Base-by-base conservation (phyloP, 2,797 vertebrate species). In the Semaprochilodus insignis region DNA sequence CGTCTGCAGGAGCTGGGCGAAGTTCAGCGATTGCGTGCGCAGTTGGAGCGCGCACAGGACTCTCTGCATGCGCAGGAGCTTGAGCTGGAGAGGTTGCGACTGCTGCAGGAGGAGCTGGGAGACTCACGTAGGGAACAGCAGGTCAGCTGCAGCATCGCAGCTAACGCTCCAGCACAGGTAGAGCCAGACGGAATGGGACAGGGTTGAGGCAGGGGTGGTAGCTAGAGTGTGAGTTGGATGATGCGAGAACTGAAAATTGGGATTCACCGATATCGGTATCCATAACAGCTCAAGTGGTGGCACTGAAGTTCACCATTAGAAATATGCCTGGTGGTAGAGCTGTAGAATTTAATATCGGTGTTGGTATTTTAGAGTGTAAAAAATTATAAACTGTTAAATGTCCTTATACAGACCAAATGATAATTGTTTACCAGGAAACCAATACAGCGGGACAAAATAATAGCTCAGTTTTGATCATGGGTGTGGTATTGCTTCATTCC, bases 31-130 rank as follows among this genome's bases (percentile, higher is more conserved):
- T 85, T 98, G 75, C 91, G 77, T 52, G 86, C 90, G 80, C 95
- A 95, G 85, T 91, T 99, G 85, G 93, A 96, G 87, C 95, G 92
- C 78, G 94, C 95, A 79, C 96, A 93, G 70, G 94, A 93, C 85
- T 91, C 92, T 10, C 88, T 97, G 85, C 94, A 94, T 89, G 89
- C 94, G 77, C 96, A 95, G 6, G 95, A 98, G 89, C 78, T 97
- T 62, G 96, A 97, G 83, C 90, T 97, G 89, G 95, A 97, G 81
- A 93, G 92, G 14, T 94, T 98, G 66, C 92, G 92, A 77, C 90
- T 94, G 54, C 91, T 94, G 6, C 92, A 96, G 86, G 92, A 92
- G 57, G 94, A 95, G 66, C 83, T 95, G 74, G 94, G 87, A 86
- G 93, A 95, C 80, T 91, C 93, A 54, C 93, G 92, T 90, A 94